Percentiles rank a stretch among this genome's conserved stretches.
Conservation (phyloP, 2,113 vertebrate genomes). For the Myotis davidii region DNA sequence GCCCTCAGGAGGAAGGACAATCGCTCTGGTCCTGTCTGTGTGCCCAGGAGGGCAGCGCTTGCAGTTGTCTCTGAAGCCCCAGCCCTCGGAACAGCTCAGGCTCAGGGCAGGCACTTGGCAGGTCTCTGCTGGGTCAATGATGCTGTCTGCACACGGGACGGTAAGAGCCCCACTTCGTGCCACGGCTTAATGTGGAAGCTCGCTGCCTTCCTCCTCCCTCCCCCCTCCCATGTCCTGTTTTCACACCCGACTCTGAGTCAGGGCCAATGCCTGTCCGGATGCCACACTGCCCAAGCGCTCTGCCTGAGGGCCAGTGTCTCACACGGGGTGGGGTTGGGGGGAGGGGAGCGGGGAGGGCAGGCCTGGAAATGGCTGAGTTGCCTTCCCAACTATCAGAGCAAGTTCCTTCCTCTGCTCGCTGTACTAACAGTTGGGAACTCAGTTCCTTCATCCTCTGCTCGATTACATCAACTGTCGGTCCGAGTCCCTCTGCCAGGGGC, state of each 20-base stretch:
- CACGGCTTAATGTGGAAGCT: background rate
- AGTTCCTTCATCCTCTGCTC: no score
- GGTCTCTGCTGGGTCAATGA: background rate
- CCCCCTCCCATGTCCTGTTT: rapidly evolving
- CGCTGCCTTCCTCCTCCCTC: background rate
- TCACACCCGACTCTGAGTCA: background rate
- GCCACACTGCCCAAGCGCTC: background rate
- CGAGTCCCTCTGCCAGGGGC: no score
- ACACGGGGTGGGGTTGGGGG: no score
- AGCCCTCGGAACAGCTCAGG: background rate
- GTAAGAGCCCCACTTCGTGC: rapidly evolving
- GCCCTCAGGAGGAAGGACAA: background rate
- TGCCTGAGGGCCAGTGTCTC: background rate
- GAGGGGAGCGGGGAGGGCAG: background rate
- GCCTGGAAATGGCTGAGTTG: background rate
- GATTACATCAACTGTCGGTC: no score
- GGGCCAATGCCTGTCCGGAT: background rate
- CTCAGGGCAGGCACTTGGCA: background rate
- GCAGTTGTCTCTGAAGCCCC: background rate
- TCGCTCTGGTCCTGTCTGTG: background rate
- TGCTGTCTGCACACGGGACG: rapidly evolving
- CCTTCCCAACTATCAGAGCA: background rate
- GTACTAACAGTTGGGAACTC: no score
- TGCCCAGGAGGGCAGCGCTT: background rate
- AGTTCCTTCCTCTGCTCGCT: no score